A percentile compares a stretch with the other conserved stretches of the same genome.
phyloP scores from a whole-genome alignment of 2,113 vertebrate species.

The Mus spicilegus region DNA sequence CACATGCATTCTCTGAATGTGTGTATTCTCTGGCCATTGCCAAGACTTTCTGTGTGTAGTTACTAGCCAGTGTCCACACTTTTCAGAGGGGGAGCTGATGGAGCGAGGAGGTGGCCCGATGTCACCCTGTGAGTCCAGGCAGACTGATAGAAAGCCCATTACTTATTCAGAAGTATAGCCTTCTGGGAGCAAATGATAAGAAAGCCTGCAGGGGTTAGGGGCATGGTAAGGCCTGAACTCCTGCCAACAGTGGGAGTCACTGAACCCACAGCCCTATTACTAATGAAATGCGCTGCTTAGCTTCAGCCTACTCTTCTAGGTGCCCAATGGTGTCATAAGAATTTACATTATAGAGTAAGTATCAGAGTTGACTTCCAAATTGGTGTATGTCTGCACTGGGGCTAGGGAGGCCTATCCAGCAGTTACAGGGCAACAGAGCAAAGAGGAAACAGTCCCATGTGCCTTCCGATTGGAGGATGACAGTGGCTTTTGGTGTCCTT shows the following conservation, averaged over 20 bases:
- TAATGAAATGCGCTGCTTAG: background rate
- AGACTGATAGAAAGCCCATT: background rate
- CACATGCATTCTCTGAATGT: background rate
- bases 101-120: background rate
- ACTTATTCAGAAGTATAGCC: background rate
- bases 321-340: background rate
- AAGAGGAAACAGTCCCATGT: background rate
- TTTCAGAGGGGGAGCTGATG: background rate
- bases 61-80: background rate
- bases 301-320: background rate
- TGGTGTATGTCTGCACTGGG: background rate
- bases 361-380: background rate
- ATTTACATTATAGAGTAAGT: background rate
- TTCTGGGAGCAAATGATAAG: slow-evolving; percentile 8
- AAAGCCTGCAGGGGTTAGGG: background rate
- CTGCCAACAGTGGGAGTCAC: background rate
- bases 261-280: background rate
- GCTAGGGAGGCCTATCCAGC: background rate
- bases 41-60: slow-evolving; percentile 38
- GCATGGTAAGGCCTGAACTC: background rate
- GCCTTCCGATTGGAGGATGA: background rate
- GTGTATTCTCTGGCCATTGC: background rate
- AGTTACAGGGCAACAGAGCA: background rate
- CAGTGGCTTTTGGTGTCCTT: no score
- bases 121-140: background rate